Conservation (phyloP, 64 coral and sea anemone species). For the Orbicella faveolata region DNA sequence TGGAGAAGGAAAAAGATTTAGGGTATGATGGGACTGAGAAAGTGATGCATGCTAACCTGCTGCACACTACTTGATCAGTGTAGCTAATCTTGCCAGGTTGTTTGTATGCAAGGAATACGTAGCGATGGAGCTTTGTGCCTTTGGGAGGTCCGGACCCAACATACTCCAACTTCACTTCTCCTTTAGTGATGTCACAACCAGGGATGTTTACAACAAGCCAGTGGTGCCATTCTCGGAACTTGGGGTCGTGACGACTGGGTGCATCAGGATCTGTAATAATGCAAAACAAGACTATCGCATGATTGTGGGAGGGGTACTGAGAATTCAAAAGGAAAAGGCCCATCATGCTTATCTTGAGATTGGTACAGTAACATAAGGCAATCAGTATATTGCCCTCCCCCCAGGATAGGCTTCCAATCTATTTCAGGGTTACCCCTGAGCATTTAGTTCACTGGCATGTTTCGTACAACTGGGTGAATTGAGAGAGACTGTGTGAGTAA, state of each 20-base stretch:
- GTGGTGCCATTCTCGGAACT: conserved; percentile 71
- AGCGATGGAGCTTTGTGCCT: conserved; percentile 65
- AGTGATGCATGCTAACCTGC: conserved; percentile 8
- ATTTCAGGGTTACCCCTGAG: no score
- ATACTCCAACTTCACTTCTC: conserved; percentile 44
- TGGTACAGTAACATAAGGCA: no score
- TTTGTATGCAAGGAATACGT: conserved; percentile 64
- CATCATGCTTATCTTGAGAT: no score
- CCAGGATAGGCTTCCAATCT: no score
- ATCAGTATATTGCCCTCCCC: no score
- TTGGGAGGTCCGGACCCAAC: conserved; percentile 63
- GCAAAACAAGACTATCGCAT: no score
- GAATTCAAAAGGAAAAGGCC: no score
- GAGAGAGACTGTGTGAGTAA: no score
- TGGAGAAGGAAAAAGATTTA: background rate
- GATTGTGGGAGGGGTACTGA: no score
- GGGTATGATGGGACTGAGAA: background rate
- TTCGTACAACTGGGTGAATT: no score
- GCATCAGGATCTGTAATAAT: conserved; percentile 62
- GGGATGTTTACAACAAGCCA: conserved; percentile 78
- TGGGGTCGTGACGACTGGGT: conserved; percentile 44
- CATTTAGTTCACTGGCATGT: no score
- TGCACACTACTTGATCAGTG: conserved; percentile 44
- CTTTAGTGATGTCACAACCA: conserved; percentile 63
- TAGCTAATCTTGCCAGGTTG: conserved; percentile 50